phyloP scores from a whole-genome alignment of 2,888 invertebrate genomes.

The Parasteatoda lunata region DNA sequence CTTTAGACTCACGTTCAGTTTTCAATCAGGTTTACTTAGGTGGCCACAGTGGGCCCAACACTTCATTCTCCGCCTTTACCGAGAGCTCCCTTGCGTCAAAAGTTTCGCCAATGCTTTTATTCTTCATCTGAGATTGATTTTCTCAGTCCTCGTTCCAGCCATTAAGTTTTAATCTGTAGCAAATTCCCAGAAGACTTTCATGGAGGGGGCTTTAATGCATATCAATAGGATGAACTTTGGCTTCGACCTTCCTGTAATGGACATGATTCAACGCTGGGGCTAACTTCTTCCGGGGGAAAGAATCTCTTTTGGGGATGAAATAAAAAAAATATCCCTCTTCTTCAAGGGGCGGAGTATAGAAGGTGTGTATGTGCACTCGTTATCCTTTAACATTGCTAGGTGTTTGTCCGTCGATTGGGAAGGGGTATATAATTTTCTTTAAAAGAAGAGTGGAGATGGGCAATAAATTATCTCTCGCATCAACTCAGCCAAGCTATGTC shows the following conservation, averaged over 20 bases:
- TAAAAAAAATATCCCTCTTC: constrained; percentile 8
- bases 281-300: constrained; percentile 45
- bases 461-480: constrained; percentile 63
- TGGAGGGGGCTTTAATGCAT: constrained; percentile 68
- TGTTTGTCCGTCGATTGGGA: constrained; percentile 55
- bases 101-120: constrained; percentile 68
- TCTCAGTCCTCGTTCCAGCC: constrained; percentile 68
- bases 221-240: constrained; percentile 68
- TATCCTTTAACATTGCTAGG: constrained; percentile 46
- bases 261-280: constrained; percentile 66
- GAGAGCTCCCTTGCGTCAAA: constrained; percentile 65
- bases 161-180: constrained; percentile 69
- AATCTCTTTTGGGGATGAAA: constrained; percentile 18
- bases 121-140: constrained; percentile 68
- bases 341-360: not conserved
- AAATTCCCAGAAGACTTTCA: constrained; percentile 58
- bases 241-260: constrained; percentile 64
- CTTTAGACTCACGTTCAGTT: constrained; percentile 68
- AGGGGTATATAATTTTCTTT: constrained; percentile 59
- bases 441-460: constrained; percentile 58
- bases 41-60: constrained; percentile 68
- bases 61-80: constrained; percentile 68
- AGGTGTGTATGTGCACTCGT: constrained; percentile 24
- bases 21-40: constrained; percentile 68
- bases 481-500: constrained; percentile 46